A percentile compares a stretch with the other conserved stretches of the same genome.
Evolutionary conservation across 2,113 vertebrate species (phyloP).

Genomic region (Notiomystis cincta): DNA sequence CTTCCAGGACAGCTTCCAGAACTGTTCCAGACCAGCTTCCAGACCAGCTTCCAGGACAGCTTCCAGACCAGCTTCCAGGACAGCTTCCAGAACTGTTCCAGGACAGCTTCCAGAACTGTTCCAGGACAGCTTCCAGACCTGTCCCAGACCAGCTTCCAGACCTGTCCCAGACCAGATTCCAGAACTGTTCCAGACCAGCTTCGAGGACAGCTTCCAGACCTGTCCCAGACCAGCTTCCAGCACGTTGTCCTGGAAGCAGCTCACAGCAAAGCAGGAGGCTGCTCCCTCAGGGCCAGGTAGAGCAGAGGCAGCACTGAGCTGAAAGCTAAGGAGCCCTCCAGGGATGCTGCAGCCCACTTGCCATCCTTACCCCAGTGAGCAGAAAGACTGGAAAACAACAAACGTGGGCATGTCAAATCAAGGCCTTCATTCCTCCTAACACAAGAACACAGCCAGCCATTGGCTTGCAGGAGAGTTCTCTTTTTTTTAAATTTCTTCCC

Average conservation of each 20-base stretch:
- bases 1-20: too few relatives aligned
- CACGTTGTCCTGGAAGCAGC: not conserved
- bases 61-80: too few relatives aligned
- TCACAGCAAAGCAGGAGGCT: not conserved
- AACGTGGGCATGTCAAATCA: not conserved
- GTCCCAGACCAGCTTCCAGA: too few relatives aligned
- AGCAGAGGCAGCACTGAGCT: not conserved
- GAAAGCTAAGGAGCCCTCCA: not conserved
- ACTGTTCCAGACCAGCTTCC: too few relatives aligned
- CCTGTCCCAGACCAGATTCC: too few relatives aligned
- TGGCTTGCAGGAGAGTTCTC: not conserved
- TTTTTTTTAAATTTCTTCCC: not conserved
- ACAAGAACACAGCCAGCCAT: not conserved
- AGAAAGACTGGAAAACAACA: not conserved
- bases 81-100: too few relatives aligned
- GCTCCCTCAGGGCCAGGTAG: not conserved
- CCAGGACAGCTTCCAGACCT: too few relatives aligned
- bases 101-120: too few relatives aligned
- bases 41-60: too few relatives aligned
- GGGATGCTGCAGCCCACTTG: not conserved
- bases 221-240: too few relatives aligned
- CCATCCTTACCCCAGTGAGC: not conserved
- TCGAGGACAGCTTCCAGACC: too few relatives aligned
- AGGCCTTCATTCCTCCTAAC: not conserved
- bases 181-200: too few relatives aligned